Conservation (phyloP, 2,113 vertebrate species). For the Rhombomys opimus region DNA sequence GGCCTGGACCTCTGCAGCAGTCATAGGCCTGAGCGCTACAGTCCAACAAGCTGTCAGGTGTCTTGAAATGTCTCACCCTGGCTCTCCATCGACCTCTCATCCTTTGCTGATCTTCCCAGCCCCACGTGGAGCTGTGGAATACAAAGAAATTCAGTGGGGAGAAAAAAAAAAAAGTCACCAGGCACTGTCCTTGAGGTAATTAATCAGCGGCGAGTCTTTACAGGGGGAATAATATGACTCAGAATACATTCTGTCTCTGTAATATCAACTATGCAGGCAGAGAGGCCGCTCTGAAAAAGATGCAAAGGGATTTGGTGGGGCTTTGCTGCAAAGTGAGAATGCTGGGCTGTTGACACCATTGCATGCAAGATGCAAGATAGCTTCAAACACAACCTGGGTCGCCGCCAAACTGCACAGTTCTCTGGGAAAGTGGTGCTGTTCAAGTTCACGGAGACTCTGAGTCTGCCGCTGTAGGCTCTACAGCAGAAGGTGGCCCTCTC, state of each 20-base stretch:
- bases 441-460: slow-evolving; percentile 32
- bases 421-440: slow-evolving; percentile 38
- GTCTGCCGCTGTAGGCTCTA: not conserved
- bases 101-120: slow-evolving; percentile 68
- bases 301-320: not conserved
- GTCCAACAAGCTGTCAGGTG: slow-evolving; percentile 85
- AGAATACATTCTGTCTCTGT: not conserved
- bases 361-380: not conserved
- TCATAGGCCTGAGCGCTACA: not conserved
- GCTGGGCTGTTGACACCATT: not conserved
- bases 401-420: not conserved
- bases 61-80: slow-evolving; percentile 83
- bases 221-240: slow-evolving; percentile 75
- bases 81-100: slow-evolving; percentile 72
- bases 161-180: slow-evolving; percentile 77
- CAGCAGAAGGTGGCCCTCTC: not conserved
- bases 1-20: slow-evolving; percentile 68
- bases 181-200: slow-evolving; percentile 87
- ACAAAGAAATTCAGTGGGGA: slow-evolving; percentile 46
- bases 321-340: slow-evolving; percentile 36
- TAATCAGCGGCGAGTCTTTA: slow-evolving; percentile 85
- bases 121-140: not conserved
- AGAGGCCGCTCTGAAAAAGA: not conserved
- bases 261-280: not conserved
- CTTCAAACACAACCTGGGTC: not conserved